Conservation (phyloP, 2,888 invertebrate species). For the Camponotus fellah region DNA sequence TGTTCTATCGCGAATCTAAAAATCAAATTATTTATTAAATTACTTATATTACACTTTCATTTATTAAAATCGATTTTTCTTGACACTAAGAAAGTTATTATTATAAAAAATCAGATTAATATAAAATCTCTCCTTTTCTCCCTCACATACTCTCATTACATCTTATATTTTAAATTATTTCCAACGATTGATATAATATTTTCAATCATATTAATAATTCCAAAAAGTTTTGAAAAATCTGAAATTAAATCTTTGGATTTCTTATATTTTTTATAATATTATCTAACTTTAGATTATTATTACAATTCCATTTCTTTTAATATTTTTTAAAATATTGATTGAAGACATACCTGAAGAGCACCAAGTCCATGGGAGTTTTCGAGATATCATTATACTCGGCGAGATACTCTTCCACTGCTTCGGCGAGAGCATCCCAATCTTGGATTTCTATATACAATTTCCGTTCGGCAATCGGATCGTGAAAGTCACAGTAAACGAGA, state of each 20-base stretch:
- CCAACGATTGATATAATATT: not conserved
- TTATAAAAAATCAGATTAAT: not conserved
- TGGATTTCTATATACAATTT: conserved; percentile 91
- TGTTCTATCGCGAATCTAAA: conserved; percentile 97
- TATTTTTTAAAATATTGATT: not conserved
- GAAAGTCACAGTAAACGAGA: conserved; percentile 97
- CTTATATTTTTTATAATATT: not conserved
- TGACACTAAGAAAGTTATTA: not conserved
- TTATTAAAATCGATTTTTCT: not conserved
- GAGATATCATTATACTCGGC: conserved; percentile 97
- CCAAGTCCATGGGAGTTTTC: conserved; percentile 98
- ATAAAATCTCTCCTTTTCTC: not conserved
- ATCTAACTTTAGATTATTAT: not conserved
- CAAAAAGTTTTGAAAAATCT: not conserved
- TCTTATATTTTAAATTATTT: conserved; percentile 1
- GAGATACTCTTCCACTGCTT: conserved; percentile 94
- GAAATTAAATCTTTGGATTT: not conserved
- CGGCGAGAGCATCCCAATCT: conserved; percentile 92
- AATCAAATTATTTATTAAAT: not conserved
- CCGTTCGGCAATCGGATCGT: conserved; percentile 95
- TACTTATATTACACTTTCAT: not conserved
- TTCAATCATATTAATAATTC: not conserved
- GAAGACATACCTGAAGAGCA: conserved; percentile 91
- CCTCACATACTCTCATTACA: too few relatives aligned
- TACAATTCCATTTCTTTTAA: not conserved